phyloP scores from a whole-genome alignment of 2,888 invertebrate genomes.

The Liposcelis brunnea region DNA sequence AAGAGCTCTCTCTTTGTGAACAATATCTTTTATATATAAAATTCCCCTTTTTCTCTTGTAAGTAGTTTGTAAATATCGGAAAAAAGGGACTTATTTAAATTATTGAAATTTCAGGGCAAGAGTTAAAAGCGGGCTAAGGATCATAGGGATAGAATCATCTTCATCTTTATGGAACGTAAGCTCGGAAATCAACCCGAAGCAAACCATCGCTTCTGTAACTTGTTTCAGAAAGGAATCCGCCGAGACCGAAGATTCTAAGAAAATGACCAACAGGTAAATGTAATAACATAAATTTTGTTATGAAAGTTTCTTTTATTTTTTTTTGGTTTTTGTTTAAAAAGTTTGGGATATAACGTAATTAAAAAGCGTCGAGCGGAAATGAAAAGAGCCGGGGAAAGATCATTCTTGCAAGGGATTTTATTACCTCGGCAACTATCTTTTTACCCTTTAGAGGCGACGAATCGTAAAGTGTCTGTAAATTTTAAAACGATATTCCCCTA shows the following conservation, averaged over 20 bases:
- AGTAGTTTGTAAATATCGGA: too few relatives aligned
- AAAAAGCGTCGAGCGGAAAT: constrained; percentile 11
- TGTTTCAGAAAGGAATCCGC: constrained; percentile 23
- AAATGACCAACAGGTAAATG: constrained; percentile 12
- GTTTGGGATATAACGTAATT: constrained; percentile 4
- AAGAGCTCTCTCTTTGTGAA: too few relatives aligned
- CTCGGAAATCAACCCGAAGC: constrained; percentile 69
- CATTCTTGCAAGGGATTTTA: constrained; percentile 9
- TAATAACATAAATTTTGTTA: constrained; percentile 2
- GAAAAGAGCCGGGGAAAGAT: background rate
- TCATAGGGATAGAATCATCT: constrained; percentile 65
- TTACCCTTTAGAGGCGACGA: constrained; percentile 26
- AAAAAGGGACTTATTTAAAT: too few relatives aligned
- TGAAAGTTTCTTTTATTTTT: background rate
- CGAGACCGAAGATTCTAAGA: constrained; percentile 5
- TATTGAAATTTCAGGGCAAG: constrained; percentile 49
- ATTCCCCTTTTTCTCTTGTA: too few relatives aligned
- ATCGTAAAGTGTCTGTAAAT: too few relatives aligned
- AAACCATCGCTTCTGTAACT: constrained; percentile 77
- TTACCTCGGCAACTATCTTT: constrained; percentile 14
- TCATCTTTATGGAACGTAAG: constrained; percentile 73
- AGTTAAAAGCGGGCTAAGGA: constrained; percentile 71
- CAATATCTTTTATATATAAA: too few relatives aligned
- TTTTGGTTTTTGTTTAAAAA: background rate
- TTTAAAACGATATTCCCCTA: too few relatives aligned